Percentiles rank a stretch among this genome's conserved stretches.
These are phyloP conservation scores for Forbesichthys agassizii DNA, from an alignment of 2,113 vertebrate species.

Conservation along the genomic window DNA sequence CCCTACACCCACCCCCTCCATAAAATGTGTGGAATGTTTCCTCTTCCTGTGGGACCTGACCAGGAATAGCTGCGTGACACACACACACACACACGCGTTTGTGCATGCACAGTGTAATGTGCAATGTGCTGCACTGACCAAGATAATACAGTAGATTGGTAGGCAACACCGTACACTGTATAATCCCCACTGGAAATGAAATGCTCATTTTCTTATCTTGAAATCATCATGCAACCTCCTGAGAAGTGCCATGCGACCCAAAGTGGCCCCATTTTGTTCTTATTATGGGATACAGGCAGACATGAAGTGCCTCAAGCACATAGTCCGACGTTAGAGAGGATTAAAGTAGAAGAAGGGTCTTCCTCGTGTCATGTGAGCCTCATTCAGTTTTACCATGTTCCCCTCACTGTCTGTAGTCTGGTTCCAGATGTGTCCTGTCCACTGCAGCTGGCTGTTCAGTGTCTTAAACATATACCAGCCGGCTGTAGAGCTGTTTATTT, in stretches of 20 bases:
- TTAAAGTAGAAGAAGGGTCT: constrained; percentile 30
- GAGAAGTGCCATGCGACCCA: no score
- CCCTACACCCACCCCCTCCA: constrained; percentile 32
- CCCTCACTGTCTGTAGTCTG: neutral
- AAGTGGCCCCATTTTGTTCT: no score
- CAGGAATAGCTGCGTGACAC: constrained; percentile 49
- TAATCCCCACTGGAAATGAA: no score
- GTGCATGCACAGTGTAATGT: constrained; percentile 23
- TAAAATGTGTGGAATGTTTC: constrained; percentile 78
- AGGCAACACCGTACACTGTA: no score
- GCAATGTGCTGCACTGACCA: constrained; percentile 4
- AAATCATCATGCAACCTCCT: no score
- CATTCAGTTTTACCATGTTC: constrained; percentile 47
- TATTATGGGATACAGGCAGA: constrained; percentile 35
- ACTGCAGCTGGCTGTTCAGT: neutral
- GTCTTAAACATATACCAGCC: constrained; percentile 24
- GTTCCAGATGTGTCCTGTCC: constrained; percentile 45
- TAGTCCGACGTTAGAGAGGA: constrained; percentile 40
- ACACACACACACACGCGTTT: constrained; percentile 7
- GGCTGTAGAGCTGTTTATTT: constrained; percentile 36
- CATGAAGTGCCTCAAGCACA: constrained; percentile 52
- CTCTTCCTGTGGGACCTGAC: constrained; percentile 76
- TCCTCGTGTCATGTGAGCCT: constrained; percentile 35
- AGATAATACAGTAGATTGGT: no score
- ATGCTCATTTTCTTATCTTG: no score